Conservation (phyloP, 2,888 invertebrate species). For the Netelia inedita region DNA sequence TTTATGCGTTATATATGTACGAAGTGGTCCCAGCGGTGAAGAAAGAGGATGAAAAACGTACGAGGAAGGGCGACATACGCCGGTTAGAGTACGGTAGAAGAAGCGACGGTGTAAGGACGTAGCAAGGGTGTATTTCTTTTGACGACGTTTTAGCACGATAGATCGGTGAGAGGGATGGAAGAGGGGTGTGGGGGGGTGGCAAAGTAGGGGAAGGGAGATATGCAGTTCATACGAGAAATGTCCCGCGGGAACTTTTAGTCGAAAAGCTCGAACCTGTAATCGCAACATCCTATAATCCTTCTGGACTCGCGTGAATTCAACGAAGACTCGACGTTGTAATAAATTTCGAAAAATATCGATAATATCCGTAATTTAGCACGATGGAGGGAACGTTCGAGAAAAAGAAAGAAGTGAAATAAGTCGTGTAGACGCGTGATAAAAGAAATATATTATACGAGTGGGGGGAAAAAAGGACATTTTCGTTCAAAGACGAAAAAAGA, state of each 20-base stretch:
- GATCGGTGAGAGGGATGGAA: not conserved
- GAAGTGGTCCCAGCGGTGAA: slow-evolving; percentile 17
- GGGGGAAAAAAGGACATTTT: not conserved
- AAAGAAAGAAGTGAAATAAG: not conserved
- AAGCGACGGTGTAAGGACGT: not conserved
- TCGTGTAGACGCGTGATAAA: not conserved
- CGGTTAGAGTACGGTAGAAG: slow-evolving; percentile 3
- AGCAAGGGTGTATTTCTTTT: slow-evolving; percentile 25
- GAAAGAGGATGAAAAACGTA: slow-evolving; percentile 42
- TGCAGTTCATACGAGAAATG: slow-evolving; percentile 5
- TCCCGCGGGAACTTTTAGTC: slow-evolving; percentile 26
- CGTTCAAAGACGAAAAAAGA: not conserved
- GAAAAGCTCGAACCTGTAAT: slow-evolving; percentile 21
- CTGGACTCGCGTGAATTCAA: not conserved
- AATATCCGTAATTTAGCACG: not conserved
- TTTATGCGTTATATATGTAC: slow-evolving; percentile 13
- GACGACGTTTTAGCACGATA: slow-evolving; percentile 21
- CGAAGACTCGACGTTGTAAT: not conserved
- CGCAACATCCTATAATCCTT: not conserved
- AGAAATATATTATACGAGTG: not conserved
- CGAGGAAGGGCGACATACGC: slow-evolving; percentile 6
- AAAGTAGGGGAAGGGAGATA: not conserved
- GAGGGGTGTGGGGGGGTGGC: not conserved
- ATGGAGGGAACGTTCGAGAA: too few species aligned
- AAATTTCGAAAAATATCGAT: not conserved